phyloP scores from a whole-genome alignment of 2,797 vertebrate genomes.

The Lophius americanus region DNA sequence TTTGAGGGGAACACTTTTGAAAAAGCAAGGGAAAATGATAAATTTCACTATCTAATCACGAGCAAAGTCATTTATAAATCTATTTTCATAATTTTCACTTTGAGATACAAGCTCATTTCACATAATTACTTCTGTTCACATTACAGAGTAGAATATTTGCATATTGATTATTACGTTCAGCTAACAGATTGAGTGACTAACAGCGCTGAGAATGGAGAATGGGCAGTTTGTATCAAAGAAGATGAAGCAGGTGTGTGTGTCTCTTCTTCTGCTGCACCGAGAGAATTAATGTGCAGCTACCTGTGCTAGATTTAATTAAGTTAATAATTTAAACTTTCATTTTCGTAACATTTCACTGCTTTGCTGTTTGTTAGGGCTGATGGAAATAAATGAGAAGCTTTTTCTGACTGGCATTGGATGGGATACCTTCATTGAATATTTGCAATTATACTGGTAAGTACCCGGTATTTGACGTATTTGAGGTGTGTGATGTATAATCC shows the following conservation, averaged over 20 bases:
- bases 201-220: constrained; percentile 19
- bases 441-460: too few species aligned
- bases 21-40: background rate
- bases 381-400: constrained; percentile 4
- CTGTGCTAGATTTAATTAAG: constrained; percentile 42
- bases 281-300: constrained; percentile 40
- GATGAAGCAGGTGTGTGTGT: constrained; percentile 51
- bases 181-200: constrained; percentile 38
- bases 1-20: background rate
- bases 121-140: constrained; percentile 25
- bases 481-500: too few species aligned
- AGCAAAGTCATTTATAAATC: constrained; percentile 23
- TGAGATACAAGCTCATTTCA: constrained; percentile 25
- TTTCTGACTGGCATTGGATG: constrained; percentile 29
- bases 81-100: constrained; percentile 27
- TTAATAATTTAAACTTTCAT: constrained; percentile 20
- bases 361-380: background rate
- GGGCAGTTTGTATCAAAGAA: constrained; percentile 22
- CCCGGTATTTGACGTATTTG: too few species aligned
- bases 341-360: constrained; percentile 1
- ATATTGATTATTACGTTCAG: constrained; percentile 38
- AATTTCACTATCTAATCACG: background rate
- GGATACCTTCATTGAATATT: background rate
- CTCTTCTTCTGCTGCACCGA: constrained; percentile 24
- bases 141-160: constrained; percentile 41